Conservation (phyloP, 2,113 vertebrate species). For the Apteryx owenii region DNA sequence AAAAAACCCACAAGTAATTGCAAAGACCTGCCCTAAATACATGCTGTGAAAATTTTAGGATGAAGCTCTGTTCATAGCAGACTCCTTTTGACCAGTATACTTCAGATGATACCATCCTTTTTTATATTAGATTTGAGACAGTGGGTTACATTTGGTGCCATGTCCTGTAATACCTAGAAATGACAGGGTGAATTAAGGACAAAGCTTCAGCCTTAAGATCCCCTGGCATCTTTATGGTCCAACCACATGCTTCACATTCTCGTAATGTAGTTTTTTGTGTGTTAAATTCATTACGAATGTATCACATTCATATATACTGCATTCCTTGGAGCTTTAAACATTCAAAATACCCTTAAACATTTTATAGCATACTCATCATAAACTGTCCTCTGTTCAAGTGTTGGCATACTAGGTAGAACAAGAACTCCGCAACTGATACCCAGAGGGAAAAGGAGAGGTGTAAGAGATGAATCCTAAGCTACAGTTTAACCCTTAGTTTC, state of each 20-base stretch:
- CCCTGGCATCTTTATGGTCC: conserved; percentile 1
- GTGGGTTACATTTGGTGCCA: conserved; percentile 10
- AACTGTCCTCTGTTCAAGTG: background rate
- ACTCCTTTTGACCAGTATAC: background rate
- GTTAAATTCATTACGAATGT: conserved; percentile 51
- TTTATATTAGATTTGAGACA: background rate
- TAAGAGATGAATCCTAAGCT: background rate
- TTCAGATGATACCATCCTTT: background rate
- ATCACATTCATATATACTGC: conserved; percentile 12
- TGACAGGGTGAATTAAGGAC: conserved; percentile 58
- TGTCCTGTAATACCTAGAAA: conserved; percentile 28
- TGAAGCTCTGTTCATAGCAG: background rate
- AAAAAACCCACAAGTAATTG: background rate
- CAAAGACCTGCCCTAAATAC: background rate
- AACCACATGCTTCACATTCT: background rate
- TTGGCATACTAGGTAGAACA: background rate
- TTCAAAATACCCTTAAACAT: conserved; percentile 46
- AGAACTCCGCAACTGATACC: background rate
- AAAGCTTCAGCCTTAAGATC: conserved; percentile 42
- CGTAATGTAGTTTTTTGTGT: background rate
- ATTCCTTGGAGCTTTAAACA: conserved; percentile 45
- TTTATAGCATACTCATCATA: background rate
- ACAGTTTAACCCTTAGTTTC: background rate
- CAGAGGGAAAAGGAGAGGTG: background rate
- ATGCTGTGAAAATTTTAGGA: background rate